Evolutionary conservation across 2,113 vertebrate species (phyloP).

Genomic region (Ranitomeya variabilis): DNA sequence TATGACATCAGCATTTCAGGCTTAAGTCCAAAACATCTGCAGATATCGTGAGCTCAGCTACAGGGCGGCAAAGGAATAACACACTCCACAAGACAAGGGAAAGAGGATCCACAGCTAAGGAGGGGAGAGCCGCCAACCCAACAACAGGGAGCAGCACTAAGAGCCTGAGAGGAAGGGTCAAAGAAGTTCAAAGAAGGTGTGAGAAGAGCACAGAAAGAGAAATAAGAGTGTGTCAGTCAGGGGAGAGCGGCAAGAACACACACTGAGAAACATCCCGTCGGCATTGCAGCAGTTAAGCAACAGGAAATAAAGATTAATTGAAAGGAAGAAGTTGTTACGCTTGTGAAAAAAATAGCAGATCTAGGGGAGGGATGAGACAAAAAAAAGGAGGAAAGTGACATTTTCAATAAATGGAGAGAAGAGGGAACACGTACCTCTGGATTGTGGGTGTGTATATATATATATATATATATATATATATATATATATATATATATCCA

Average conservation of each 20-base stretch:
- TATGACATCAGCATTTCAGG: conserved; percentile 29
- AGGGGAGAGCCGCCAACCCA: conserved; percentile 3
- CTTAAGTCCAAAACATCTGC: conserved; percentile 58
- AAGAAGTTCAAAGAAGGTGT: conserved; percentile 26
- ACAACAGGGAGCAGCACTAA: conserved; percentile 17
- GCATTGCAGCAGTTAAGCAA: conserved; percentile 17
- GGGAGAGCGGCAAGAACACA: not conserved
- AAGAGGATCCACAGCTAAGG: conserved; percentile 12
- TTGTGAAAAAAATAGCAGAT: conserved; percentile 32
- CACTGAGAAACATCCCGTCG: conserved; percentile 20
- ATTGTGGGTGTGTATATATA: too few relatives aligned
- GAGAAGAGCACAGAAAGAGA: not conserved
- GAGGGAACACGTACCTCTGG: not conserved
- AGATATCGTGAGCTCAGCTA: conserved; percentile 46
- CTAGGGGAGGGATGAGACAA: not conserved
- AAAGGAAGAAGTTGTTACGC: conserved; percentile 25
- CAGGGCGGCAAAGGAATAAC: conserved; percentile 33
- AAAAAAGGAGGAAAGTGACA: conserved; percentile 13
- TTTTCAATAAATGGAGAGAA: not conserved
- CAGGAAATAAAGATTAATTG: conserved; percentile 46
- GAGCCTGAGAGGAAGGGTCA: conserved; percentile 22
- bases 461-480: too few relatives aligned
- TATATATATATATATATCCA: too few relatives aligned
- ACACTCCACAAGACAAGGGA: conserved; percentile 26
- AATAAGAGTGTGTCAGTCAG: not conserved